These are phyloP conservation scores for Scaptomyza graminum DNA, from an alignment of 1,140 invertebrate species.

Conservation along the genomic window DNA sequence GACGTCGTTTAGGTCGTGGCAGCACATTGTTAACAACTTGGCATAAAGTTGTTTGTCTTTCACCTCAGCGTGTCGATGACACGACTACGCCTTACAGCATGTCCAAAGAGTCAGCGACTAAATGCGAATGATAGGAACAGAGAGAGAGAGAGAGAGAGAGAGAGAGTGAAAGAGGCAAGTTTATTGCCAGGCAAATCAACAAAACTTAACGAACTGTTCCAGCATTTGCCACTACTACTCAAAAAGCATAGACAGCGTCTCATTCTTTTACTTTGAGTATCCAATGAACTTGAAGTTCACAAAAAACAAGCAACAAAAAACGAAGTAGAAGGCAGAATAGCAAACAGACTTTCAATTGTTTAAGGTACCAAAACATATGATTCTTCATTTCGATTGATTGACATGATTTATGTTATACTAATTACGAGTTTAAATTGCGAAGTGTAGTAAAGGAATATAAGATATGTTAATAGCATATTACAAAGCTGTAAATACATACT, in stretches of 20 bases:
- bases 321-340: no score
- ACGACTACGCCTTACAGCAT: conserved; percentile 48
- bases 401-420: no score
- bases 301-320: conserved; percentile 4
- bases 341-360: conserved; percentile 20
- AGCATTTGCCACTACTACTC: conserved; percentile 22
- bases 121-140: no score
- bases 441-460: no score
- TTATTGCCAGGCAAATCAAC: conserved; percentile 67
- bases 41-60: conserved; percentile 79
- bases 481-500: no score
- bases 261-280: conserved; percentile 2
- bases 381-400: no score
- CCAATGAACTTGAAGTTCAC: conserved; percentile 37
- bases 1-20: conserved; percentile 55
- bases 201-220: conserved; percentile 71
- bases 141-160: no score
- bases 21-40: conserved; percentile 78
- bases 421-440: no score
- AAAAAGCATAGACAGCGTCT: conserved; percentile 1
- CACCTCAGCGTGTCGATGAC: conserved; percentile 74
- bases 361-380: neutral
- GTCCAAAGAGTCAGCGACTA: no score
- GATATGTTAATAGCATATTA: no score
- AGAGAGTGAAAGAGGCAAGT: conserved; percentile 40